A percentile compares a stretch with the other conserved stretches of the same genome.
Evolutionary conservation across 1,140 invertebrate genomes (phyloP).

Genomic region (Drosophila pseudoananassae): DNA sequence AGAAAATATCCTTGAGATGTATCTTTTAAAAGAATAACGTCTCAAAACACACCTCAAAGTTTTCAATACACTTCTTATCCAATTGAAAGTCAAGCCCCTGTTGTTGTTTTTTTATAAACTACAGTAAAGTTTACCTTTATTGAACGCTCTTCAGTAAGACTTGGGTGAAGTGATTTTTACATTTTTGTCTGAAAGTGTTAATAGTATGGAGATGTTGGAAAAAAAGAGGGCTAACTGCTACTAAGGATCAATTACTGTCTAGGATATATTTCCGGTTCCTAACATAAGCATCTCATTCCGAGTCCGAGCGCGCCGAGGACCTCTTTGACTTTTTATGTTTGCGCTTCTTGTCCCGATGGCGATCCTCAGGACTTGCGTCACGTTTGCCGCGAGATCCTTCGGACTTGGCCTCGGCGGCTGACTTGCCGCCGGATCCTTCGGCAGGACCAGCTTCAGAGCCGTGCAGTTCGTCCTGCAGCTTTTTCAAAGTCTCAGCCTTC

Average conservation of each 20-base stretch:
- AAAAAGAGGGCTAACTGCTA: constrained; percentile 16
- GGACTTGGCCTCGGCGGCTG: constrained; percentile 11
- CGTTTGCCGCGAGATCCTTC: constrained; percentile 35
- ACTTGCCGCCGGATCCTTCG: not conserved
- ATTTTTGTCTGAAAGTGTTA: constrained; percentile 29
- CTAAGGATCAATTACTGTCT: constrained; percentile 24
- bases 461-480: constrained; percentile 74
- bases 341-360: constrained; percentile 83
- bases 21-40: too few relatives aligned
- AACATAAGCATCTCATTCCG: constrained; percentile 40
- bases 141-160: constrained; percentile 38
- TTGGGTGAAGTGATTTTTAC: constrained; percentile 44
- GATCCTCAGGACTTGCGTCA: constrained; percentile 57
- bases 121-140: constrained; percentile 50
- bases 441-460: not conserved
- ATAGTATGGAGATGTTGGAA: constrained; percentile 7
- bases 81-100: not conserved
- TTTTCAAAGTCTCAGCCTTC: constrained; percentile 75
- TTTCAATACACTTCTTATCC: too few relatives aligned
- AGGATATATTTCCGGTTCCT: constrained; percentile 6
- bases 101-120: not conserved
- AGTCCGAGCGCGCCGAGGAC: constrained; percentile 56
- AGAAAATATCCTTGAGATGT: too few relatives aligned
- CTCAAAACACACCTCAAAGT: too few relatives aligned
- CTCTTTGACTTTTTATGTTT: constrained; percentile 85